phyloP scores from a whole-genome alignment of 2,113 vertebrate genomes.

The Prochilodus magdalenae region DNA sequence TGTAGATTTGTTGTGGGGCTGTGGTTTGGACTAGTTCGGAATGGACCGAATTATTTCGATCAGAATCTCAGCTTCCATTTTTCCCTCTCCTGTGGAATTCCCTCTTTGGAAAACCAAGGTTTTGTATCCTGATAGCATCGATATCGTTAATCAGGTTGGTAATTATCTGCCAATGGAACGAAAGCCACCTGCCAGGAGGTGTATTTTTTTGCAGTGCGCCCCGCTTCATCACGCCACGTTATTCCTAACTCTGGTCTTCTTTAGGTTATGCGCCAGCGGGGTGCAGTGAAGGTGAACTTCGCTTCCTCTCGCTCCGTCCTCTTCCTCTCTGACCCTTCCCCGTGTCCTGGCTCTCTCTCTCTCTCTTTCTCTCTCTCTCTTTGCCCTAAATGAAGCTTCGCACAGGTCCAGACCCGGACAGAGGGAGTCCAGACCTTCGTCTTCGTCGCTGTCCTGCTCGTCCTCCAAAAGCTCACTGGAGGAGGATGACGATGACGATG shows the following conservation, averaged over 20 bases:
- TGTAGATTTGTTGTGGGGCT: no score
- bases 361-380: conserved; percentile 65
- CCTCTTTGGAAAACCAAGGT: no score
- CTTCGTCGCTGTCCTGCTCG: conserved; percentile 68
- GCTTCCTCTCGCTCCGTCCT: background rate
- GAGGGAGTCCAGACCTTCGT: conserved; percentile 73
- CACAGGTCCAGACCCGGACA: conserved; percentile 71
- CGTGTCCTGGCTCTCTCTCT: conserved; percentile 10
- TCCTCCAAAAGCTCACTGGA: conserved; percentile 76
- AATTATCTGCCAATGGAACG: background rate
- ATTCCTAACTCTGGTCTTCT: background rate
- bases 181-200: background rate
- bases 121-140: background rate
- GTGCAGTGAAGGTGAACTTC: background rate
- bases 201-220: background rate
- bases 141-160: background rate
- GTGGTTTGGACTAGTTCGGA: no score
- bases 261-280: background rate
- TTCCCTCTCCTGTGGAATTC: no score
- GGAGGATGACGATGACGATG: conserved; percentile 66
- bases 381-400: conserved; percentile 70
- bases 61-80: no score
- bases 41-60: no score
- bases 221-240: background rate
- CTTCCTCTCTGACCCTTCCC: conserved; percentile 6